Base-by-base conservation (phyloP, 2,797 vertebrate genomes). In the Crenichthys baileyi region DNA sequence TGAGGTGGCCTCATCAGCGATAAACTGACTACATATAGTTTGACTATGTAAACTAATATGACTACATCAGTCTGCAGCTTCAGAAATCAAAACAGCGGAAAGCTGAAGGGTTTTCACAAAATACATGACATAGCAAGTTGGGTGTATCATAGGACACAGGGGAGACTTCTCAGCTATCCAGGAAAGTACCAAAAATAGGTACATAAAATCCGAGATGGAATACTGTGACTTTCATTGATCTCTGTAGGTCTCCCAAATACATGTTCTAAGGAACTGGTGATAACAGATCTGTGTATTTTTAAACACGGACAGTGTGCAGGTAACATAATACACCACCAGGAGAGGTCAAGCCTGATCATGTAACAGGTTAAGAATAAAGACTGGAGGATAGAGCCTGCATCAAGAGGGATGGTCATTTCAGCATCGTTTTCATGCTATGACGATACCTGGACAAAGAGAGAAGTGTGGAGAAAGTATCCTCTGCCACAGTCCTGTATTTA, bases 1-100 rank as follows among this genome's bases (percentile, higher is more conserved):
- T 60, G 56, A 80, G 70, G 70, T 88, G 78, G 48, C 51, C 75
- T 92, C 90, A 91, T 71, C 56, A 53, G 78, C 82, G 76, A 56
- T 72, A 82, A 79, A 70, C 79, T 36, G 16, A 48, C 79, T 5
- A 53, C 74, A 80, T 76, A 70, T 87, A n/a, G n/a, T n/a, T n/a
- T n/a, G n/a, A n/a, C n/a, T n/a, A n/a, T n/a, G n/a, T n/a, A n/a
- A n/a, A n/a, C n/a, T n/a, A n/a, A n/a, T n/a, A n/a, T n/a, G n/a
- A n/a, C n/a, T n/a, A n/a, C n/a, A 89, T 87, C 81, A 0, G 65
- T 5, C 16, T 48, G 4, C 73, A 83, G 44, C 65, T 76, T 55
- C 75, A 73, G 68, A 83, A 76, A 84, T 79, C 53, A 70, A 36
- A 1, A 36, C 80, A 76, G 75, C 82, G 88, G 75, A 63, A 70